Percentiles rank a stretch among this genome's conserved stretches.
phyloP scores from a whole-genome alignment of 2,113 vertebrate species.

The Poeciliopsis turrubarensis region DNA sequence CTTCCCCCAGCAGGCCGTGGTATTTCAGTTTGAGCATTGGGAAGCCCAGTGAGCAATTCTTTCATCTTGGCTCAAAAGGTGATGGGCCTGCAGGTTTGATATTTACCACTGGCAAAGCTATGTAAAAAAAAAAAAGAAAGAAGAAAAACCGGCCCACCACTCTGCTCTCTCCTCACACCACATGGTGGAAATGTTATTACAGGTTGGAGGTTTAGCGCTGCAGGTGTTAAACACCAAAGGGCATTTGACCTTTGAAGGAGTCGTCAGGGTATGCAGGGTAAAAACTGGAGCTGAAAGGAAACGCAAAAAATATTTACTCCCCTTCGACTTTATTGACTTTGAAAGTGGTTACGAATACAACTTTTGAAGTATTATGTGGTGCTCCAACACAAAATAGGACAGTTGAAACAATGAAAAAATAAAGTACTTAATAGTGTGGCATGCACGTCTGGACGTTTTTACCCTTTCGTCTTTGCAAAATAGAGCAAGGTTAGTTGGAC shows the following conservation, averaged over 20 bases:
- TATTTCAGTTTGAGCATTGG: conserved; percentile 65
- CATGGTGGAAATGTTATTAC: conserved; percentile 16
- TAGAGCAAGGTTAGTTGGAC: not conserved
- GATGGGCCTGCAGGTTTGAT: conserved; percentile 50
- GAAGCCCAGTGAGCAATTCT: conserved; percentile 55
- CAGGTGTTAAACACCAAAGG: conserved; percentile 12
- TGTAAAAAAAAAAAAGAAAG: conserved; percentile 12
- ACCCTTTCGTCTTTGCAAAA: not conserved
- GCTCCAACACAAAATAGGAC: too few relatives aligned
- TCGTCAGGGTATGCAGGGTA: not conserved
- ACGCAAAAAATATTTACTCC: too few relatives aligned
- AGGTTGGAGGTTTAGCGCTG: conserved; percentile 12
- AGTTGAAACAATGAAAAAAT: too few relatives aligned
- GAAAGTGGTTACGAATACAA: not conserved
- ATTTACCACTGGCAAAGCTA: conserved; percentile 67
- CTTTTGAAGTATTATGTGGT: not conserved
- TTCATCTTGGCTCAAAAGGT: conserved; percentile 56
- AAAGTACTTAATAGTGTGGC: too few relatives aligned
- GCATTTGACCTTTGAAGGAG: conserved; percentile 4
- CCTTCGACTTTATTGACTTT: too few relatives aligned
- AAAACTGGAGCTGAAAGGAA: conserved; percentile 5
- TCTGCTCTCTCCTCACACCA: conserved; percentile 27
- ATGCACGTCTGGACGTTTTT: not conserved
- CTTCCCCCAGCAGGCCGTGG: conserved; percentile 44
- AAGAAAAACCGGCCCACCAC: not conserved